Base-by-base conservation (phyloP, 1,140 invertebrate species). In the Ctenoplectra terminalis region DNA sequence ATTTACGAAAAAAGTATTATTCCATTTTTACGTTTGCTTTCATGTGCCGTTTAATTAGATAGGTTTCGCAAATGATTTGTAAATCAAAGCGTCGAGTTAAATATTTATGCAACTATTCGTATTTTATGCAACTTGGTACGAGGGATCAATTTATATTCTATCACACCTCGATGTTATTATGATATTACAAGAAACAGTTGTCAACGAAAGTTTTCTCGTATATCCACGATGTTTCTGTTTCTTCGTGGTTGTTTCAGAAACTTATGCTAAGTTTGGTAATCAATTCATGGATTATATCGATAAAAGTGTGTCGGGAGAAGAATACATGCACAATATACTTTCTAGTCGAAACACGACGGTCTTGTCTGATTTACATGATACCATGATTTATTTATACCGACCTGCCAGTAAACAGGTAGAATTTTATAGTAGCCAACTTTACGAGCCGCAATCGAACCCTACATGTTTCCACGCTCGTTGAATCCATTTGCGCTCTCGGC, bases 311-410 rank as follows among this genome's bases (percentile, higher is more conserved):
- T 23, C 23, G 26, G 23, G 70, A 17, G 0, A 80, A 40, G 77
- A 73, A 73, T 63, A 46, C 23, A 2, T 64, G 37, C n/a, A n/a
- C 5, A 2, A 1, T 29, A 46, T 17, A 17, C 26, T 70, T 48
- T 15, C 52, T 17, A n/a, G 23, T 15, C 48, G 17, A 40, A 63
- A 63, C 60, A 17, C 26, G 34, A 11, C 15, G n/a, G 50, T 64
- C 69, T 50, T 34, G 58, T 60, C 54, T 71, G 85, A 90, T 90
- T 88, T 88, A 82, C 88, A 86, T 86, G 81, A 67, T 63, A 73
- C 67, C 56, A 87, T 90, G 85, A 87, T 88, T 89, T 90, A 90
- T 90, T 89, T 90, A 90, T 88, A 70, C 71, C 82, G 73, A 71
- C 82, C 52, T 46, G 56, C 74, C 23, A 34, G 83, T 64, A 87